Evolutionary conservation across 2,797 vertebrate species (phyloP).

Genomic region (Pristis pectinata): DNA sequence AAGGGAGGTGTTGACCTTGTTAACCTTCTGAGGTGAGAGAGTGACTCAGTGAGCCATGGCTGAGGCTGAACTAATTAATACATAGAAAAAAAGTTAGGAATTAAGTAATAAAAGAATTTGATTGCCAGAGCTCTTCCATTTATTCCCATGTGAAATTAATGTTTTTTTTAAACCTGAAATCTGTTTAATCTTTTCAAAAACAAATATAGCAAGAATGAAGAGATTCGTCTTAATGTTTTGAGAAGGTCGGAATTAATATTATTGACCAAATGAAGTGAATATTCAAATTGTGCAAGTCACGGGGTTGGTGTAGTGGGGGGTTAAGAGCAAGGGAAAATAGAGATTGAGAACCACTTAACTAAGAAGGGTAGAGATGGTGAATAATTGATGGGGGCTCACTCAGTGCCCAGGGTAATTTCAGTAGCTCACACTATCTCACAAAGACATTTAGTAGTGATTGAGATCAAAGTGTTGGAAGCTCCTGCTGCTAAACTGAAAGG

Average conservation of each 20-base stretch:
- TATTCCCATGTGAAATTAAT: background rate
- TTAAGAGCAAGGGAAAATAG: constrained; percentile 35
- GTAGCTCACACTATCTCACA: constrained; percentile 63
- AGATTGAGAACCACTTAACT: constrained; percentile 61
- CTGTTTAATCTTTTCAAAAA: background rate
- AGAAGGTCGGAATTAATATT: background rate
- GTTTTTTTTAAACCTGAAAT: background rate
- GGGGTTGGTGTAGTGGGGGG: too few species aligned
- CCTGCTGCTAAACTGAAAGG: constrained; percentile 77
- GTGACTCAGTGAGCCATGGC: background rate
- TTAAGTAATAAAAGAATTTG: background rate
- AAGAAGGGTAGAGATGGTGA: constrained; percentile 62
- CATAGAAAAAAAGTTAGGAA: background rate
- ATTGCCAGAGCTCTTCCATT: background rate
- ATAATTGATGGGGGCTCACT: constrained; percentile 62
- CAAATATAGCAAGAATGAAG: background rate
- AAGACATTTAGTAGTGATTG: constrained; percentile 80
- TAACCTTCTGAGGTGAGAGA: background rate
- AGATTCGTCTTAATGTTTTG: background rate
- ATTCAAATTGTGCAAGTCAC: background rate
- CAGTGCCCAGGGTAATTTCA: constrained; percentile 67
- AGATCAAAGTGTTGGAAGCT: constrained; percentile 77
- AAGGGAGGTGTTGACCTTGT: too few species aligned
- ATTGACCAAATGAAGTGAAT: background rate
- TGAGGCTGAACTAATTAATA: background rate